Evolutionary conservation across 2,888 invertebrate species (phyloP), one percentile per base, ranked within the genome.

Genomic region (Heliconius erato): DNA sequence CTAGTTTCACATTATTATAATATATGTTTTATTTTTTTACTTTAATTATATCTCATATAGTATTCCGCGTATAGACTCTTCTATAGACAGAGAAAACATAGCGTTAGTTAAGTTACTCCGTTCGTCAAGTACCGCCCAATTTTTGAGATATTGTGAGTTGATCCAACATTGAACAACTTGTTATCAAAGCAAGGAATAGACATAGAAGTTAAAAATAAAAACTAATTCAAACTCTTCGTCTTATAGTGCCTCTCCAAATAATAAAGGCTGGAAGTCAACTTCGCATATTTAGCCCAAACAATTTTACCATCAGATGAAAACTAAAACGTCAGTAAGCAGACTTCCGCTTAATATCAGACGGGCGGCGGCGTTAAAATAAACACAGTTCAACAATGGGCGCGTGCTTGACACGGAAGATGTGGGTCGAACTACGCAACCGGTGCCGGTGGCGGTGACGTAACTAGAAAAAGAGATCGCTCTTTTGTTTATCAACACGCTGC

Each of bases 351-450:
- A 49, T 28, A 23, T 44, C 49, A 49, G 28, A 44, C 26, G 44
- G 54, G 54, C 54, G 74, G 83, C 74, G 49, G 74, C 63, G 23
- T 65, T 80, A 74, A 72, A 74, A 40, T 80, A 65, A 74, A 74
- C 65, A 74, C 74, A 83, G 83, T 79, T 54, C 35, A 54, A 83
- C 82, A 85, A 81, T 79, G 84, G 80, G 32, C 68, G 81, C 83
- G 32, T 67, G 59, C 78, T 74, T 54, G 77, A 79, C 80, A 67
- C 83, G 84, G 84, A 67, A 83, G 84, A 84, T 83, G 82, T 80
- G 82, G 84, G 83, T 81, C 84, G 85, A 44, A 72, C 71, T 79
- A 82, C 84, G 85, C 85, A 84, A 85, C 83, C 81, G 63, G 71
- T n/a, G 63, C 63, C 23, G 54, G 54, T 54, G 23, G 7, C 63